A percentile compares a stretch with the other conserved stretches of the same genome.
Evolutionary conservation across 2,797 vertebrate genomes (phyloP).

Genomic region (Microhierax caerulescens): DNA sequence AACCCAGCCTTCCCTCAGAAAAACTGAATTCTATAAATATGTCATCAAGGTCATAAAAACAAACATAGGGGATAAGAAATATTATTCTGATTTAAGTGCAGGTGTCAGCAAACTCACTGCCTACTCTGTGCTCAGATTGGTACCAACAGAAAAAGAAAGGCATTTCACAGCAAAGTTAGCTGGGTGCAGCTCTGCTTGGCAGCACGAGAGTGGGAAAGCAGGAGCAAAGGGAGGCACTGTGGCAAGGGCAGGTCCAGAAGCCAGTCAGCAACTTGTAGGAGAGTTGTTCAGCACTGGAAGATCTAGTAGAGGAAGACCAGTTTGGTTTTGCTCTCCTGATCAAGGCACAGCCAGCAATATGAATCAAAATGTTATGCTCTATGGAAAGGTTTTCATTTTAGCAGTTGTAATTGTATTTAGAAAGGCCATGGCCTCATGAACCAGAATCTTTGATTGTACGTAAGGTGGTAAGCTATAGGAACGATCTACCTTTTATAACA

Average conservation of each 20-base stretch:
- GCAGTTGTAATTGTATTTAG: background rate
- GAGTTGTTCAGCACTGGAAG: background rate
- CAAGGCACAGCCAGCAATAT: background rate
- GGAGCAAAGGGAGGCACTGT: background rate
- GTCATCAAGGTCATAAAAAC: background rate
- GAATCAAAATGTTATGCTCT: rapidly evolving
- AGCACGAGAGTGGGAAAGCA: background rate
- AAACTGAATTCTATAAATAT: background rate
- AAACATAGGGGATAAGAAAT: background rate
- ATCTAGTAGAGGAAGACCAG: background rate
- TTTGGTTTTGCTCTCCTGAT: background rate
- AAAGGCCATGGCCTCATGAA: background rate
- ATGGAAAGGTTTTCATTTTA: background rate
- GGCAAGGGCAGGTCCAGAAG: background rate
- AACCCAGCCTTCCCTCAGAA: background rate
- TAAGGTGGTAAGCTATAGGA: background rate
- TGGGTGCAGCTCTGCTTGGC: background rate
- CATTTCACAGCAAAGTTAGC: background rate
- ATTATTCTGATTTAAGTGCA: background rate
- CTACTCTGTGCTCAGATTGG: background rate
- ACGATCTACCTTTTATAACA: background rate
- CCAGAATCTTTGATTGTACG: background rate
- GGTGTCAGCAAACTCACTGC: background rate
- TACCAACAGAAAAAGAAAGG: background rate
- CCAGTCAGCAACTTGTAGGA: background rate